Base-by-base conservation (phyloP, 2,797 vertebrate species). In the Ammospiza maritima region DNA sequence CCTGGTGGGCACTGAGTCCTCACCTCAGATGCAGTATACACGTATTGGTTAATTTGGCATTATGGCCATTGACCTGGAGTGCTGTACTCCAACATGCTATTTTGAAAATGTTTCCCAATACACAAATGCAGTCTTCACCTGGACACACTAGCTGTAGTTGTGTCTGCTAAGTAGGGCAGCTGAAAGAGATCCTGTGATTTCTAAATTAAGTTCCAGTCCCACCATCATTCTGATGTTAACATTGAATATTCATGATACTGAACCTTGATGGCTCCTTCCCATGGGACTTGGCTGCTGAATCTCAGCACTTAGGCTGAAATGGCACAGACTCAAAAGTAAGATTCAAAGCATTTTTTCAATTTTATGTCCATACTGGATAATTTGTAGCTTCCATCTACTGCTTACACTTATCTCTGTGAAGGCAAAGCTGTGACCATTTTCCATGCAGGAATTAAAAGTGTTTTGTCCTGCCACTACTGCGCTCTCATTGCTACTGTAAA, bases 241-340 rank as follows among this genome's bases (percentile, higher is more conserved):
- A 12, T 7, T 75, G 89, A 92, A 60, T 89, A 89, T 94, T 92
- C 75, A 91, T 82, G 32, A 56, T 29, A 32, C 48, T 53, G 62
- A 79, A 67, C 8, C 54, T 58, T 85, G 58, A 74, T 82, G 56
- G 22, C 22, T 91, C 20, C 69, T 76, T 90, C 89, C 64, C 45
- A 11, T n/a, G 75, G 36, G 42, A 87, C 36, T 50, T 64, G 42
- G 27, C 57, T 1, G 4, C 65, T 54, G 62, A 85, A 82, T 50
- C 38, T 94, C 60, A 62, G 69, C 53, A 45, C 54, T 42, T 12
- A 40, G 32, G 29, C 45, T 91, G 45, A 42, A 70, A 70, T 1
- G 7, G 21, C 22, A 73, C 19, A 67, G 48, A 16, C 29, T 75
- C 48, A 91, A 60, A 76, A 69, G 34, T 16, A 70, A 17, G 27